Base-by-base conservation (phyloP, 1,140 invertebrate genomes). In the Adelges cooleyi region DNA sequence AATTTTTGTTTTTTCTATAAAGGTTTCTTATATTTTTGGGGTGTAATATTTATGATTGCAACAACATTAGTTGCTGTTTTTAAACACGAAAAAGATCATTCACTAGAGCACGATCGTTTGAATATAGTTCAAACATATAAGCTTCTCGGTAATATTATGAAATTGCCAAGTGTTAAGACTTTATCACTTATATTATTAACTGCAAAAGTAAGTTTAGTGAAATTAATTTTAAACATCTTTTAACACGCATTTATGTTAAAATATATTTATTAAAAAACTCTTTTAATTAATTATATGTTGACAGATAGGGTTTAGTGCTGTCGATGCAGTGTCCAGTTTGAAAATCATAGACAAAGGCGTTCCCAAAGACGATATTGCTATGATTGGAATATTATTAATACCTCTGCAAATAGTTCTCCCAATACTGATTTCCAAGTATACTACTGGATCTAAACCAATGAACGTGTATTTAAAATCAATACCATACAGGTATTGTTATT, bases 11-110 rank as follows among this genome's bases (percentile, higher is more conserved):
- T 67, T 69, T 70, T 71, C 10, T 33, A 11, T 33, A n/a, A 71
- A 88, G 89, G 85, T 68, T 99, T 98, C 76, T 79, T 99, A 4
- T 88, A 87, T 73, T 96, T 98, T 73, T 99, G 95, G 95, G 93
- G 92, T 20, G 82, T 90, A 72, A 77, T 90, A 1, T 99, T 99
- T 75, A 78, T 98, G 22, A 71, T 92, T 1, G 86, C 87, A 0
- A 99, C 97, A 1, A 94, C 92, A 1, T 69, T 97, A 0, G 85
- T 99, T 15, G 87, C 87, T 20, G 66, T 97, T 3, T 81, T 98
- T 0, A 99, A 99, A 78, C 81, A 80, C 66, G 96, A 99, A 77
- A 80, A 83, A 69, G 73, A 72, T 69, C 62, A 71, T 75, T 69
- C 75, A 84, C 72, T 74, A 77, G 68, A 79, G 75, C 76, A 80